Evolutionary conservation across 2,888 invertebrate species (phyloP), one percentile per base, ranked within the genome.

Genomic region (Lissocephala sabroskyi): DNA sequence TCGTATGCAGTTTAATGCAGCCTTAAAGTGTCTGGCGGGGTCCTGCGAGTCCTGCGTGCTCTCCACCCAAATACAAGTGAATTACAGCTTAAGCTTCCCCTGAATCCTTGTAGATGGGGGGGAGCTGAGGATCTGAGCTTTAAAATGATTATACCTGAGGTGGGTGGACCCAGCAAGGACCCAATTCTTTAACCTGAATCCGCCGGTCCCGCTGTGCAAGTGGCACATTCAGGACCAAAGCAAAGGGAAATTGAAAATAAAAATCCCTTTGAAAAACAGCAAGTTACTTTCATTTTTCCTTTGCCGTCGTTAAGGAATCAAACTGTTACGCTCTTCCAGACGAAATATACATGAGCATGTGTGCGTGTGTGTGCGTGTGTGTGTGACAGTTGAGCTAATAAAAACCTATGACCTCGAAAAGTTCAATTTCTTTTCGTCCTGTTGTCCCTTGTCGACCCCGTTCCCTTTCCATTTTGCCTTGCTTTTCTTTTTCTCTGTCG

Each of bases 321-420:
- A 36, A 71, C 71, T 78, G 70, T 74, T 65, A 62, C 61, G 78
- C 71, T 70, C 63, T 61, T 65, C 56, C 71, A 71, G 71, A 73
- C 78, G 76, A 75, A 79, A 76, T 78, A 75, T 79, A 78, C 67
- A 78, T 53, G 63, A 58, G 9, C 33, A 6, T 26, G 6, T 39
- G 32, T 19, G 35, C 14, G 23, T 40, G 29, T 36, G 26, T 45
- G 28, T 45, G 36, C 26, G 32, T 32, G 32, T 45, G 36, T 30
- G 41, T 42, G 49, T 32, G 28, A 44, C 30, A 30, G 18, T 37
- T 18, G 45, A 45, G 75, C 66, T 75, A 70, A 70, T 70, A 77
- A 77, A 70, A 74, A 53, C 45, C 62, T 65, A 51, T 74, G 75
- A 60, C 78, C 68, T 77, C 75, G 66, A 77, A 74, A 74, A 74